Evolutionary conservation across 2,797 vertebrate genomes (phyloP).

Genomic region (Dromococcyx pavoninus): DNA sequence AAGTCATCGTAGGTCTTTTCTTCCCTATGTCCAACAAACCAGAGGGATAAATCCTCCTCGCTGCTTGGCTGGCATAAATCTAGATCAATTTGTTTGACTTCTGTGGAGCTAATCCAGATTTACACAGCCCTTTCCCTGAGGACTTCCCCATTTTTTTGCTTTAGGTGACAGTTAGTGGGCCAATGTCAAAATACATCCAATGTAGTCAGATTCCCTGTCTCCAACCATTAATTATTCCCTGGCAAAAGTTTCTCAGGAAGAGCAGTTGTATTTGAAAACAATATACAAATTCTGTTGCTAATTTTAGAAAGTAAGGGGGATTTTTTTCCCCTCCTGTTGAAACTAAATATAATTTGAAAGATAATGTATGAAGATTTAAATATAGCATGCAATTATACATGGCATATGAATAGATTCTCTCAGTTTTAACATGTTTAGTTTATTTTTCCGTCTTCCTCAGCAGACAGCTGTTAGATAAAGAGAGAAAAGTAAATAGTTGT

Average conservation of each 20-base stretch:
- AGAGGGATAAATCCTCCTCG: not conserved
- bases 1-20: not conserved
- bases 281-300: conserved; percentile 32
- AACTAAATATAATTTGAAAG: conserved; percentile 66
- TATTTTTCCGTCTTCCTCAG: conserved; percentile 41
- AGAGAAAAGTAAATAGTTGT: conserved; percentile 59
- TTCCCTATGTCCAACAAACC: not conserved
- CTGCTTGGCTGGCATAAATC: not conserved
- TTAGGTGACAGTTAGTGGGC: not conserved
- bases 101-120: conserved; percentile 33
- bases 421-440: conserved; percentile 26
- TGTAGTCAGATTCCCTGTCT: conserved; percentile 31
- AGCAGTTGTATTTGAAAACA: conserved; percentile 39
- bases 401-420: conserved; percentile 42
- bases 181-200: conserved; percentile 40
- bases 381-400: conserved; percentile 37
- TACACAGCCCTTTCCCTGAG: conserved; percentile 19
- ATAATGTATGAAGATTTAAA: conserved; percentile 52
- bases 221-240: conserved; percentile 24
- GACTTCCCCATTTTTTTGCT: conserved; percentile 2
- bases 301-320: conserved; percentile 51
- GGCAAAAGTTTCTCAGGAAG: conserved; percentile 44
- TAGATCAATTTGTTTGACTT: conserved; percentile 24
- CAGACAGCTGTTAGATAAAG: conserved; percentile 62
- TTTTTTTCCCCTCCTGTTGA: conserved; percentile 15